phyloP scores from a whole-genome alignment of 2,113 vertebrate species.

The Pomatostomus ruficeps region DNA sequence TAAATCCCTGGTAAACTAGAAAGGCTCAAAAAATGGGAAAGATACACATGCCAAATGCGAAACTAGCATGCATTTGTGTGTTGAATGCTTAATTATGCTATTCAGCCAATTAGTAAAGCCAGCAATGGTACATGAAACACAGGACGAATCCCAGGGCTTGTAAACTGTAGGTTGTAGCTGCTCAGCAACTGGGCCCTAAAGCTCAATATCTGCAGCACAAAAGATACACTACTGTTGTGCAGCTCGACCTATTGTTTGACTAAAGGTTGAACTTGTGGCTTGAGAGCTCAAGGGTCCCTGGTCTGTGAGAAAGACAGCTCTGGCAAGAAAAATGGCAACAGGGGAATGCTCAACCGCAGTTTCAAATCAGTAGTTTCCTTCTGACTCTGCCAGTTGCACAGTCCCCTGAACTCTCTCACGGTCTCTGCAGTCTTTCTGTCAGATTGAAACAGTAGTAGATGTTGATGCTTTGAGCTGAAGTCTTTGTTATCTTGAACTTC shows the following conservation, averaged over 20 bases:
- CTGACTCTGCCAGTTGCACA: background rate
- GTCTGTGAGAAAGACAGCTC: background rate
- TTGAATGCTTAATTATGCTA: background rate
- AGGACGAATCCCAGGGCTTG: background rate
- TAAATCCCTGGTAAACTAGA: background rate
- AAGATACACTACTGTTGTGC: background rate
- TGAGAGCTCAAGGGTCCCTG: background rate
- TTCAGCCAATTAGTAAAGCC: background rate
- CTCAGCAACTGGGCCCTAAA: background rate
- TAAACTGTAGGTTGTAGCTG: background rate
- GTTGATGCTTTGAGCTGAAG: background rate
- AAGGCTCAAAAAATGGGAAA: background rate
- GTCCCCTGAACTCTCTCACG: background rate
- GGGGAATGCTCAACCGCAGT: background rate
- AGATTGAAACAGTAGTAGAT: background rate
- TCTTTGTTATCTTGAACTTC: background rate
- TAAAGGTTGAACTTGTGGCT: background rate
- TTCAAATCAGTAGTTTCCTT: background rate
- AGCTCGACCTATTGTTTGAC: background rate
- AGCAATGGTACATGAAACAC: background rate
- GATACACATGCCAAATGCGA: background rate
- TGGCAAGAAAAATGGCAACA: background rate
- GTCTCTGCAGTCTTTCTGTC: background rate
- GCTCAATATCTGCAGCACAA: background rate
- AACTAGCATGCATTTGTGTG: background rate